A percentile compares a stretch with the other conserved stretches of the same genome.
These are phyloP conservation scores for Perca flavescens DNA, from an alignment of 2,113 vertebrate species.

Conservation along the genomic window DNA sequence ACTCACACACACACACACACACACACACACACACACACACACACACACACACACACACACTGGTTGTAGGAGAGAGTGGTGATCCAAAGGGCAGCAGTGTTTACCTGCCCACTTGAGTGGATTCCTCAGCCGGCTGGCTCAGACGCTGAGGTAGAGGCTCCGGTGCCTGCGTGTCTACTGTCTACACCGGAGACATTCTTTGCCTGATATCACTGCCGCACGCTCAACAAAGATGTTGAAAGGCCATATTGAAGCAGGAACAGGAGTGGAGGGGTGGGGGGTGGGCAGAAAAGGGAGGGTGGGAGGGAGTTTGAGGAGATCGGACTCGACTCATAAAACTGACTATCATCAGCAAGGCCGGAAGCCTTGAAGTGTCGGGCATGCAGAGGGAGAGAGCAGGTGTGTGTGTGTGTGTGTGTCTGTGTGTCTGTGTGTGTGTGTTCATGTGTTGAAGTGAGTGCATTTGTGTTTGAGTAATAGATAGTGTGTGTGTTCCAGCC, in stretches of 20 bases:
- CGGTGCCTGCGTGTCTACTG: slow-evolving; percentile 78
- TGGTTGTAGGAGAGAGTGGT: slow-evolving; percentile 43
- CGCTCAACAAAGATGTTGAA: slow-evolving; percentile 79
- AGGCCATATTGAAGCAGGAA: slow-evolving; percentile 69
- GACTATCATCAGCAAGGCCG: slow-evolving; percentile 29
- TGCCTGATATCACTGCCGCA: slow-evolving; percentile 66
- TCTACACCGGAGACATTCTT: slow-evolving; percentile 79
- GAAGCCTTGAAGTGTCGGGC: slow-evolving; percentile 58
- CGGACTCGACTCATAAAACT: slow-evolving; percentile 48
- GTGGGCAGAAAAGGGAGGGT: not conserved
- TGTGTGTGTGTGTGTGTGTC: slow-evolving; percentile 54
- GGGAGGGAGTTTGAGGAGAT: slow-evolving; percentile 23
- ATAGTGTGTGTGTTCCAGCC: slow-evolving; percentile 50
- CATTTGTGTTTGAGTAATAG: slow-evolving; percentile 68
- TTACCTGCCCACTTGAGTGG: slow-evolving; percentile 76
- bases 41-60: slow-evolving; percentile 20
- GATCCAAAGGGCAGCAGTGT: slow-evolving; percentile 73
- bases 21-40: slow-evolving; percentile 29
- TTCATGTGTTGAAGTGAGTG: slow-evolving; percentile 38
- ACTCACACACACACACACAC: not conserved
- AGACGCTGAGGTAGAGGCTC: slow-evolving; percentile 66
- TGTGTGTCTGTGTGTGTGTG: slow-evolving; percentile 48
- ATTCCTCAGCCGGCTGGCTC: slow-evolving; percentile 74
- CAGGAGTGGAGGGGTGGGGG: slow-evolving; percentile 11
- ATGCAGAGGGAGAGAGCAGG: slow-evolving; percentile 61